These are phyloP conservation scores for Cheilosia scutellata DNA, from an alignment of 2,888 invertebrate genomes.

Conservation along the genomic window DNA sequence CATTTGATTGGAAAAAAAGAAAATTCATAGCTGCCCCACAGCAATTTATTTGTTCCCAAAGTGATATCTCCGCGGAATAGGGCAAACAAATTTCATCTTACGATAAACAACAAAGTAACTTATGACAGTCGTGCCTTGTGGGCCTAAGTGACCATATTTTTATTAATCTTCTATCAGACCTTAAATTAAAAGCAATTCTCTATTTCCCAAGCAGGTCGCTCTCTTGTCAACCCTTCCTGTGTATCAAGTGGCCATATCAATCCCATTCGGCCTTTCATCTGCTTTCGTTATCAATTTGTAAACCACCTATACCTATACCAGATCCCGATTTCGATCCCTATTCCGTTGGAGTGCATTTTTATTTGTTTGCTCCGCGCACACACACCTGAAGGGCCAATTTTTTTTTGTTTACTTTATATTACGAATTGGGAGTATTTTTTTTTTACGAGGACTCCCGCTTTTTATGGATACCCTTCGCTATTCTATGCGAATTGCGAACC, in stretches of 20 bases:
- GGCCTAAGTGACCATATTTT: constrained; percentile 16
- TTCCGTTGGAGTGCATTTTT: constrained; percentile 47
- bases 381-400: constrained; percentile 57
- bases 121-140: not conserved
- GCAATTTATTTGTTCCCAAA: not conserved
- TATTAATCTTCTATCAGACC: constrained; percentile 11
- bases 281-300: constrained; percentile 27
- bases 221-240: not conserved
- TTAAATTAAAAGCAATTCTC: constrained; percentile 16
- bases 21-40: not conserved
- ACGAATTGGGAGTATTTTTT: constrained; percentile 10
- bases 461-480: constrained; percentile 36
- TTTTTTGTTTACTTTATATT: constrained; percentile 5
- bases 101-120: not conserved
- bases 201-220: constrained; percentile 8
- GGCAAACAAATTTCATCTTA: constrained; percentile 16
- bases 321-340: not conserved
- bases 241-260: constrained; percentile 1
- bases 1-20: too few relatives aligned
- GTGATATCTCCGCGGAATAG: not conserved
- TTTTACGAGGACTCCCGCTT: constrained; percentile 40
- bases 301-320: not conserved
- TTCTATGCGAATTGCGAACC: constrained; percentile 17
- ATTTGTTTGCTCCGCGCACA: constrained; percentile 26
- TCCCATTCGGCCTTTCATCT: constrained; percentile 3